phyloP scores from a whole-genome alignment of 2,797 vertebrate genomes.

The Neostethus bicornis region DNA sequence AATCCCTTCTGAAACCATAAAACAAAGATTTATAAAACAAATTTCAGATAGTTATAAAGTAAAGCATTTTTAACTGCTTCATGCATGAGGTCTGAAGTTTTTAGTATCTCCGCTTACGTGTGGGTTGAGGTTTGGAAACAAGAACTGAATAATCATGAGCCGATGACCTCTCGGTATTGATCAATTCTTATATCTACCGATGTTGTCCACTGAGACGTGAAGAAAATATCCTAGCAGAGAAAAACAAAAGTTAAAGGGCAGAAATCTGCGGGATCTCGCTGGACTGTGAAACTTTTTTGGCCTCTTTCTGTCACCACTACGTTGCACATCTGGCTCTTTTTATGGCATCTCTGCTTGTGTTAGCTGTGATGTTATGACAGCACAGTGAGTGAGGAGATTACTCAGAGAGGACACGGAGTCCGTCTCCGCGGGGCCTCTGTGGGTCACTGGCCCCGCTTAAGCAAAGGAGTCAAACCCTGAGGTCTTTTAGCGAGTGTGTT shows the following conservation, averaged over 20 bases:
- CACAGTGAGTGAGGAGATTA: conserved; percentile 55
- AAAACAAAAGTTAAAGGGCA: not conserved
- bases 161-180: not conserved
- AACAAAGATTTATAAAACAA: too few species aligned
- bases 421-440: conserved; percentile 22
- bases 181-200: not conserved
- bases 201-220: not conserved
- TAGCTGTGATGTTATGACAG: conserved; percentile 72
- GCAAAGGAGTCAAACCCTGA: conserved; percentile 25
- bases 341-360: conserved; percentile 56
- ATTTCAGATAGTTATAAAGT: conserved; percentile 14
- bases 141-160: conserved; percentile 20
- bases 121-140: conserved; percentile 29
- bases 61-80: conserved; percentile 3
- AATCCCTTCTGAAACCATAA: too few species aligned
- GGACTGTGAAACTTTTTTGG: not conserved
- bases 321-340: conserved; percentile 69
- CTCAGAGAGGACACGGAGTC: conserved; percentile 43
- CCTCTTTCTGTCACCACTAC: conserved; percentile 6
- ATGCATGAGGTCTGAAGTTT: conserved; percentile 6
- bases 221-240: not conserved
- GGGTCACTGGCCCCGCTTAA: conserved; percentile 62
- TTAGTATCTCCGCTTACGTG: conserved; percentile 7
- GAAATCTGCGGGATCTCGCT: not conserved
- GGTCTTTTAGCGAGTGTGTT: conserved; percentile 39